Evolutionary conservation across 2,797 vertebrate species (phyloP).

Genomic region (Onychomys leucogaster): DNA sequence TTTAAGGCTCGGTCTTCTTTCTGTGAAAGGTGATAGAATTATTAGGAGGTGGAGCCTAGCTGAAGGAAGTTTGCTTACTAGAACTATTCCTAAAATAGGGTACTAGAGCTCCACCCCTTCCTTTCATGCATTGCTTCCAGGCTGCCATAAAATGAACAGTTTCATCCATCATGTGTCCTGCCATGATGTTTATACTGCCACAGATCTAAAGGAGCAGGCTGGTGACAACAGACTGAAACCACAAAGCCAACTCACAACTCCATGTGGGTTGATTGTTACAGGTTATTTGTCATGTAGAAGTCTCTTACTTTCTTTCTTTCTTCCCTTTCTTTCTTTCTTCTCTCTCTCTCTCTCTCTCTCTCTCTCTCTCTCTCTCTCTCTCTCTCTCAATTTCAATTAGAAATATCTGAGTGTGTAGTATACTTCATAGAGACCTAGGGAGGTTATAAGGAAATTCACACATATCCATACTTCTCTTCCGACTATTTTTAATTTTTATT

Average conservation of each 20-base stretch:
- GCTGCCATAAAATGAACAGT: neutral
- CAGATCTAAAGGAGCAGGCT: neutral
- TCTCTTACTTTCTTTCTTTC: neutral
- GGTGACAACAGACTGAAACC: neutral
- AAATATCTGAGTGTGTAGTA: neutral
- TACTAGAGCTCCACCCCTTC: neutral
- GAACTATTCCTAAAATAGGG: neutral
- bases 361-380: neutral
- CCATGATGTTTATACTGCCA: neutral
- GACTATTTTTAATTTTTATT: too few species aligned
- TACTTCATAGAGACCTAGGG: neutral
- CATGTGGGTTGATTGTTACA: neutral
- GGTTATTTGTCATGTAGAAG: neutral
- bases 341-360: neutral
- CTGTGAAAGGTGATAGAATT: neutral
- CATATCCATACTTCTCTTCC: fast-evolving
- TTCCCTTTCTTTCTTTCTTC: neutral
- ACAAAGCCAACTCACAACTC: neutral
- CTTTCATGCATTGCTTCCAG: neutral
- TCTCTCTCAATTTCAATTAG: neutral
- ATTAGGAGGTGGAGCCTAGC: neutral
- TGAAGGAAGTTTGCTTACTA: neutral
- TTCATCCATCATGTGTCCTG: neutral
- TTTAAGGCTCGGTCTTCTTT: neutral
- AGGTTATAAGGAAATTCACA: neutral